Evolutionary conservation across 2,797 vertebrate species (phyloP).

Genomic region (Amphiprion clarkii): DNA sequence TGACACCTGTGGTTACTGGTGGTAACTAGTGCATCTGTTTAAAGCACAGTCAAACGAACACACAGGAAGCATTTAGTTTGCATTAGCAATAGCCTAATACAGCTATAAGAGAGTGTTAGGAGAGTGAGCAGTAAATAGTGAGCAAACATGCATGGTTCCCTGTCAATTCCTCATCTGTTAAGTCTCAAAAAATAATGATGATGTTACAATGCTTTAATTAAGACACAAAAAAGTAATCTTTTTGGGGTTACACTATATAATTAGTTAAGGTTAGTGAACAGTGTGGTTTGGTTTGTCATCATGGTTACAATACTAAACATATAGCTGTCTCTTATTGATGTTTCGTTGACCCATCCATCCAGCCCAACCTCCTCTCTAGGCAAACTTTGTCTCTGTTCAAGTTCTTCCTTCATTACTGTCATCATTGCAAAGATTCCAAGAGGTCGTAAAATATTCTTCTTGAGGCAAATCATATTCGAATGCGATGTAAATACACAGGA

Average conservation of each 20-base stretch:
- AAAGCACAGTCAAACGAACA: too few relatives aligned
- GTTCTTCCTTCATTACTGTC: not conserved
- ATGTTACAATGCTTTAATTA: not conserved
- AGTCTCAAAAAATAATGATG: not conserved
- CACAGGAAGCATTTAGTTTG: too few relatives aligned
- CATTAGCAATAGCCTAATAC: too few relatives aligned
- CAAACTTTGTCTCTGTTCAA: too few relatives aligned
- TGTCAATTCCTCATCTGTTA: not conserved
- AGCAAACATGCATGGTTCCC: too few relatives aligned
- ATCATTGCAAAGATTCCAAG: not conserved
- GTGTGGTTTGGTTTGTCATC: not conserved
- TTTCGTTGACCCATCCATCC: not conserved
- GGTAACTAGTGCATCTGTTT: too few relatives aligned
- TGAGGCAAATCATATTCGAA: not conserved
- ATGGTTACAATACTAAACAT: not conserved
- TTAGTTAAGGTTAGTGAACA: not conserved
- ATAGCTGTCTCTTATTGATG: not conserved
- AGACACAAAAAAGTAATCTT: too few relatives aligned
- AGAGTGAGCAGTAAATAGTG: not conserved
- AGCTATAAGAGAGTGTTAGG: too few relatives aligned
- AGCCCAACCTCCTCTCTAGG: not conserved
- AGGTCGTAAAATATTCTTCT: not conserved
- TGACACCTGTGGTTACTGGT: too few relatives aligned
- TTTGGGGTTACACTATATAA: not conserved
- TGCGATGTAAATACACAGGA: too few relatives aligned